Evolutionary conservation across 1,140 invertebrate species (phyloP).

Genomic region (Zaprionus kolodkinae): DNA sequence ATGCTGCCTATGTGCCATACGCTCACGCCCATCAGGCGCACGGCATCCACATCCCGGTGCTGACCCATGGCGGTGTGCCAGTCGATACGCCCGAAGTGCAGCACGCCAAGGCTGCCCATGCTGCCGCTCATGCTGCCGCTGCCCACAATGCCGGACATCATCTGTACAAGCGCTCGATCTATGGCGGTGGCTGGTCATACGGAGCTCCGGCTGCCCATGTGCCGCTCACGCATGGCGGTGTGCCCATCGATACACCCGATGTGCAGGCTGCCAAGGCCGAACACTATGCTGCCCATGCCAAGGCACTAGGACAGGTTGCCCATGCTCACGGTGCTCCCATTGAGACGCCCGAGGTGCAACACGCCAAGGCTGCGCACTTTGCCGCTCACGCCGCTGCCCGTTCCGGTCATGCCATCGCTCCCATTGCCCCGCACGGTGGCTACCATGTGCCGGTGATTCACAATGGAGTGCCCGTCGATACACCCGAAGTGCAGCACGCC

Average conservation of each 20-base stretch:
- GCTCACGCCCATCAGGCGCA: constrained; percentile 35
- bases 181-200: constrained; percentile 70
- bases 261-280: constrained; percentile 87
- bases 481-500: constrained; percentile 86
- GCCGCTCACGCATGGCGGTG: constrained; percentile 85
- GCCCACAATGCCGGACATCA: constrained; percentile 78
- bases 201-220: constrained; percentile 78
- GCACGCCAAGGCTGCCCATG: constrained; percentile 86
- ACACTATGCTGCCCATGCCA: constrained; percentile 87
- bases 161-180: constrained; percentile 82
- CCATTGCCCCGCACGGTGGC: constrained; percentile 58
- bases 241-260: constrained; percentile 87
- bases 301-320: constrained; percentile 84
- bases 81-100: constrained; percentile 87
- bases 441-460: constrained; percentile 85
- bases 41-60: constrained; percentile 74
- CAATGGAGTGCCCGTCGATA: constrained; percentile 86
- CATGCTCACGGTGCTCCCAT: constrained; percentile 73
- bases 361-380: constrained; percentile 80
- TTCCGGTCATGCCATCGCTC: constrained; percentile 61
- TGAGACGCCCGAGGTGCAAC: constrained; percentile 85
- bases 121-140: constrained; percentile 85
- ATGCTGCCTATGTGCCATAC: constrained; percentile 55
- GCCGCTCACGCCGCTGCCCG: constrained; percentile 76
- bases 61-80: constrained; percentile 76